Base-by-base conservation (phyloP, 2,888 invertebrate species). In the Megamerina dolium region DNA sequence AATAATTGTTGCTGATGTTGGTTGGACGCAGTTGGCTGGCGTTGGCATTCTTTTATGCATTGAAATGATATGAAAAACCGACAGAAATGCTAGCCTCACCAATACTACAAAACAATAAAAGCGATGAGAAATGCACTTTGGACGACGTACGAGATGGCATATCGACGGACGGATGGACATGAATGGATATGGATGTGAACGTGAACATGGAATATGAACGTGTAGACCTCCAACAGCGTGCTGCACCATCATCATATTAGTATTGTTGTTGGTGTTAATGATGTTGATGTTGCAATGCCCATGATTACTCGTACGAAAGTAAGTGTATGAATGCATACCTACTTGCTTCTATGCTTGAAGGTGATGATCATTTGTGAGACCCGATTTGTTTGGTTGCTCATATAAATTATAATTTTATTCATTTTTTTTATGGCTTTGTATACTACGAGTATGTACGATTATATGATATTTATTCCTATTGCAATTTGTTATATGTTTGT, bases 1-100 rank as follows among this genome's bases (percentile, higher is more conserved):
- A n/a, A n/a, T 56, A 56, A 51, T 56, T 56, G 54, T 53, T 49
- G 48, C 23, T 51, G 49, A 41, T 51, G 50, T 48, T 29, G 37
- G 14, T n/a, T n/a, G 18, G 35, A 8, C 13, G 16, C 10, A 19
- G 20, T 10, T 17, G 37, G 41, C 45, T 51, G n/a, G n/a, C n/a
- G n/a, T n/a, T n/a, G n/a, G n/a, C n/a, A n/a, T n/a, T n/a, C n/a
- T n/a, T n/a, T n/a, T n/a, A n/a, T n/a, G n/a, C n/a, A n/a, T n/a
- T n/a, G n/a, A n/a, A n/a, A n/a, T n/a, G n/a, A n/a, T n/a, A n/a
- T n/a, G n/a, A n/a, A n/a, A n/a, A n/a, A n/a, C n/a, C n/a, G n/a
- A n/a, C n/a, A n/a, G n/a, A n/a, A n/a, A n/a, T n/a, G n/a, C n/a
- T n/a, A n/a, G 55, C 46, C 55, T 48, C 49, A 45, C 45, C 43